Evolutionary conservation across 2,113 vertebrate species (phyloP).

Genomic region (Dissostichus mawsoni): DNA sequence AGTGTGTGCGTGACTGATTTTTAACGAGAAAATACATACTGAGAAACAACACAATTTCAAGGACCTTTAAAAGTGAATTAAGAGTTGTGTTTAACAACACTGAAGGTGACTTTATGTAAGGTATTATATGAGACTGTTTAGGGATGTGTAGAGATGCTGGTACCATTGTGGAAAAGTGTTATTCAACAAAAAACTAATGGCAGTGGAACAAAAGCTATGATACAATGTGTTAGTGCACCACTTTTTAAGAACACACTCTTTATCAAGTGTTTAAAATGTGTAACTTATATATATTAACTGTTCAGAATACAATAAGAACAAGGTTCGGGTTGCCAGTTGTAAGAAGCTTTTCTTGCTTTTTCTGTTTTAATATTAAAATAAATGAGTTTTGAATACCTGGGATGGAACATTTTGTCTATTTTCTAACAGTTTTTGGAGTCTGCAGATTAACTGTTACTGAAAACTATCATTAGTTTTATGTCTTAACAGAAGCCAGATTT

Average conservation of each 20-base stretch:
- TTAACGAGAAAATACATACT: background rate
- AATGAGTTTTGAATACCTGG: too few relatives aligned
- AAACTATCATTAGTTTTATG: too few relatives aligned
- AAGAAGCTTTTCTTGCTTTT: too few relatives aligned
- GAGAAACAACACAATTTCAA: background rate
- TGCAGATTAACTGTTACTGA: too few relatives aligned
- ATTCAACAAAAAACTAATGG: background rate
- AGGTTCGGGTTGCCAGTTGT: too few relatives aligned
- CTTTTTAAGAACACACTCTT: background rate
- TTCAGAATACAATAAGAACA: too few relatives aligned
- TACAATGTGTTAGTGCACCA: background rate
- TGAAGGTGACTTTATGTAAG: background rate
- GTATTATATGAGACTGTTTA: background rate
- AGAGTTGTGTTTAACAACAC: conserved; percentile 1
- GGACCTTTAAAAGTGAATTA: background rate
- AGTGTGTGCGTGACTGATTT: conserved; percentile 19
- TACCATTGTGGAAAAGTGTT: background rate
- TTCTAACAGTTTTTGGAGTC: too few relatives aligned
- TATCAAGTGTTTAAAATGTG: too few relatives aligned
- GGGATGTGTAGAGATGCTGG: background rate
- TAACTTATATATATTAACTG: too few relatives aligned
- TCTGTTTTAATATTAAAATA: too few relatives aligned
- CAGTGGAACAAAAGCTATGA: background rate
- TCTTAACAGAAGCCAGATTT: too few relatives aligned
- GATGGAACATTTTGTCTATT: too few relatives aligned